Evolutionary conservation across 2,113 vertebrate genomes (phyloP).

Genomic region (Zosterops japonicus): DNA sequence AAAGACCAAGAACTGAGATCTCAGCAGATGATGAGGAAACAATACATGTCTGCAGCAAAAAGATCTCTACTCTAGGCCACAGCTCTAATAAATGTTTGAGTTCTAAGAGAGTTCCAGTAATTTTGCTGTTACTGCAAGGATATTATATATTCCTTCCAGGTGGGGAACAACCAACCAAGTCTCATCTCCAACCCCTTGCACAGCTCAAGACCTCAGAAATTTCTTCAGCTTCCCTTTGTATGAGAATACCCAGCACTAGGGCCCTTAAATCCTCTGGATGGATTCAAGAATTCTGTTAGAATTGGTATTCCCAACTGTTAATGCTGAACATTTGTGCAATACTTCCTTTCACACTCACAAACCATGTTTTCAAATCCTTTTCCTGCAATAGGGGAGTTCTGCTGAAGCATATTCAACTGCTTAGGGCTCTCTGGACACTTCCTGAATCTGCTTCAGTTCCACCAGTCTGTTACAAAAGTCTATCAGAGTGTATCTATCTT

Average conservation of each 20-base stretch:
- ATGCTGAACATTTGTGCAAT: not conserved
- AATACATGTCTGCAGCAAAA: not conserved
- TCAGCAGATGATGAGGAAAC: not conserved
- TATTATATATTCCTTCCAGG: accelerated
- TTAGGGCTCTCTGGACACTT: not conserved
- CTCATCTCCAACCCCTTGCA: not conserved
- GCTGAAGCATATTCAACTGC: not conserved
- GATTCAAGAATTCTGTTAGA: not conserved
- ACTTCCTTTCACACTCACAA: not conserved
- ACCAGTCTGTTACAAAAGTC: not conserved
- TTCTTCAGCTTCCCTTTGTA: not conserved
- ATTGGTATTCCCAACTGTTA: not conserved
- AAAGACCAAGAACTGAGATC: not conserved
- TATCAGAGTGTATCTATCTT: not conserved
- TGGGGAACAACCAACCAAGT: not conserved
- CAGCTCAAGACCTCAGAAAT: not conserved
- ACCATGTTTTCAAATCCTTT: not conserved
- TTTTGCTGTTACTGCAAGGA: not conserved
- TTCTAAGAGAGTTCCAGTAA: not conserved
- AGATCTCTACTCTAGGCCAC: not conserved
- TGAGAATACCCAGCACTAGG: not conserved
- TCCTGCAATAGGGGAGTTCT: not conserved
- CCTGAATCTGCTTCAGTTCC: not conserved
- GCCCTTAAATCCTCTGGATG: not conserved
- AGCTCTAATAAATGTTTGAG: not conserved